Base-by-base conservation (phyloP, 1,140 invertebrate genomes). In the Cotesia vestalis region DNA sequence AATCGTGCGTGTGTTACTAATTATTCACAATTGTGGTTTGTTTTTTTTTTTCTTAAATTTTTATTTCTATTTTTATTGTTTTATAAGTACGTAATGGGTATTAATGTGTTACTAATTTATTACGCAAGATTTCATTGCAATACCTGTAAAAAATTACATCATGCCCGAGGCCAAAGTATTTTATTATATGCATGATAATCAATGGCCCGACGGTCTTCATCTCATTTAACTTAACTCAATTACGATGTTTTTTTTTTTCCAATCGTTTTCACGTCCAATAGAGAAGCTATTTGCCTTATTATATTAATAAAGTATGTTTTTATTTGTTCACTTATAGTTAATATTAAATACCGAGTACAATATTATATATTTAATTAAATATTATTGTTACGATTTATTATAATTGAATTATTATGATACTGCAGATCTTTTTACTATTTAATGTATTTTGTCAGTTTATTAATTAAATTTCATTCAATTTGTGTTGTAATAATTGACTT, bases 241-340 rank as follows among this genome's bases (percentile, higher is more conserved):
- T 27, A 35, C 20, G 12, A 57, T 20, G 20, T 36, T 27, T 61
- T 61, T 6, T 34, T 20, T 61, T 46, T 46, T 46, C 40, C 11
- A 6, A 55, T 55, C 53, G 53, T 55, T n/a, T 55, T 55, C 53
- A 55, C 53, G 17, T 55, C 17, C 53, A 55, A 14, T 55, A 5
- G n/a, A n/a, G 17, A 55, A 55, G 12, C 53, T 55, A 3, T 17
- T 55, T 55, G 53, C 53, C 53, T 60, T 60, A 60, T 35, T 46
- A 46, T 46, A 46, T 27, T 35, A 60, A 60, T 60, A 34, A 34
- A 60, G 6, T 27, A 60, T 11, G 20, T 60, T 60, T 35, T 55
- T 55, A 17, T 60, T 60, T 35, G 59, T 60, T 60, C 59, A 60
- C 59, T 55, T n/a, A 55, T 55, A 55, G 5, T 17, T 55, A n/a